Evolutionary conservation across 2,797 vertebrate genomes (phyloP), one percentile per base, ranked within the genome.

Genomic region (Lutjanus argentimaculatus): DNA sequence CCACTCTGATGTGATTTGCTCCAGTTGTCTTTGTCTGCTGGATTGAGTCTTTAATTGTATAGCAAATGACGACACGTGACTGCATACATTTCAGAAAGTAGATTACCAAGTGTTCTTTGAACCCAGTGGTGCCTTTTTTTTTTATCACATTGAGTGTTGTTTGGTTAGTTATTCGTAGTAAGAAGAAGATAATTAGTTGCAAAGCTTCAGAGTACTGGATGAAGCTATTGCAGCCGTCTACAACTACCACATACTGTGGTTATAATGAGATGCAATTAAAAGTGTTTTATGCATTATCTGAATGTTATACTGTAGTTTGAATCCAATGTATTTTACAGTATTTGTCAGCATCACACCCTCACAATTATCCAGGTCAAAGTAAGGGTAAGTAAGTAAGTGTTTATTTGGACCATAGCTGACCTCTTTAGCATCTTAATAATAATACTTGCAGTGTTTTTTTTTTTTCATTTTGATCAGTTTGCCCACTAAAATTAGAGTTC

Each of bases 21-120:
- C 5, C 42, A 63, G 40, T 68, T 74, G 12, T 84, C n/a, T 84
- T 70, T 67, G 15, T 70, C 72, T 80, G 53, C 25, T 83, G 52
- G 48, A 81, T 82, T 80, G 55, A 72, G 4, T 58, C n/a, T 69
- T 63, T 45, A 61, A 73, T 73, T 51, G 36, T 56, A 64, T 8
- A 45, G 15, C 15, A 55, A 69, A 52, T 21, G 30, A 36, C 30
- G 30, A 51, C n/a, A 65, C 16, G 48, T 25, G 16, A 36, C 11
- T 2, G 49, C 43, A 40, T 64, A 2, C 12, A n/a, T 70, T 7
- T 77, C 55, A 59, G 10, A 65, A 12, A 48, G 25, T 14, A 52
- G 17, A 56, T 51, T 73, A 65, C 64, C 72, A 49, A 55, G 19
- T 70, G 55, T 69, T 22, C 67, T 59, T 17, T 62, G 10, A 78